Evolutionary conservation across 2,113 vertebrate genomes (phyloP).

Genomic region (Panthera leo): DNA sequence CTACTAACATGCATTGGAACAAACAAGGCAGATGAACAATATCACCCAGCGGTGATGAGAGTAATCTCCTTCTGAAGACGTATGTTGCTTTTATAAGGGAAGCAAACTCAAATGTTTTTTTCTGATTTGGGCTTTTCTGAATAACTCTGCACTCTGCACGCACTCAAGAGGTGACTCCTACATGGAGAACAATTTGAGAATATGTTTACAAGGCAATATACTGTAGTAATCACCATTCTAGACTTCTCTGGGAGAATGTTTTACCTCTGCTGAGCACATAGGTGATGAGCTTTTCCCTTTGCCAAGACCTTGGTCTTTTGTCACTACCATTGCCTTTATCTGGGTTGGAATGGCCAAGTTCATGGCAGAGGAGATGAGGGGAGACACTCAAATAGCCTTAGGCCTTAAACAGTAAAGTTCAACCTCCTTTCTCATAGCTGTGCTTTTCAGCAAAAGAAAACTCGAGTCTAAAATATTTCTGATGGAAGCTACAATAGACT

Average conservation of each 20-base stretch:
- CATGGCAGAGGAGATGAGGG: neutral
- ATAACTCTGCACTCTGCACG: neutral
- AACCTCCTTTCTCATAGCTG: neutral
- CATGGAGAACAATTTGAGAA: neutral
- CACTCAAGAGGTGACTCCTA: too few relatives aligned
- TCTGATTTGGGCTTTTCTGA: neutral
- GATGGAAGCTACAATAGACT: neutral
- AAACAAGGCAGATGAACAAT: neutral
- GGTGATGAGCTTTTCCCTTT: neutral
- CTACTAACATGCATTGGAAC: neutral
- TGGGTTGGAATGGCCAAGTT: neutral
- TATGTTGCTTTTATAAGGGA: neutral
- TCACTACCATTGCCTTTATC: neutral
- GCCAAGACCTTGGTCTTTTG: neutral
- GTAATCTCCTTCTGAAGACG: neutral
- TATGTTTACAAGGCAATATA: neutral
- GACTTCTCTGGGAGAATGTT: neutral
- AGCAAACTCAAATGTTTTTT: neutral
- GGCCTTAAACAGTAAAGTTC: neutral
- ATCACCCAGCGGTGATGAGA: neutral
- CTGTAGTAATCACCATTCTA: too few relatives aligned
- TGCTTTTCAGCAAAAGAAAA: neutral
- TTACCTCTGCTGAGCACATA: neutral
- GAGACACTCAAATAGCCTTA: neutral
- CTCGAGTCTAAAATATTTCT: neutral